These are phyloP conservation scores for Rhagonycha fulva DNA, from an alignment of 2,888 invertebrate species.

Conservation along the genomic window DNA sequence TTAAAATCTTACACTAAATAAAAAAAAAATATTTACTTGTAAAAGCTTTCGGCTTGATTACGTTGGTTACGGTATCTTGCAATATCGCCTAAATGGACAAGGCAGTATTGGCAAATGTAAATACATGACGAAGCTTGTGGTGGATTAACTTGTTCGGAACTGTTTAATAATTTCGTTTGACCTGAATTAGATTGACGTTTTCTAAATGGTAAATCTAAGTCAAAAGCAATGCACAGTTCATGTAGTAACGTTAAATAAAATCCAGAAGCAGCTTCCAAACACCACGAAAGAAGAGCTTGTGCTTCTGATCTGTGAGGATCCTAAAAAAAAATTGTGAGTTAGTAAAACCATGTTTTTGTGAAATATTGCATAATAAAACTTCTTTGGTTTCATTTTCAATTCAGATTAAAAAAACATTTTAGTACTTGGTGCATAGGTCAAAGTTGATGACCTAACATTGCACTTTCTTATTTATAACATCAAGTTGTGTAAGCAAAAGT, in stretches of 20 bases:
- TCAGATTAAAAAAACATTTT: neutral
- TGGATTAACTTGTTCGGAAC: slow-evolving; percentile 46
- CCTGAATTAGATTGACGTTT: slow-evolving; percentile 54
- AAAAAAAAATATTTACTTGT: slow-evolving; percentile 58
- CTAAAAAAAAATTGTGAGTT: slow-evolving; percentile 51
- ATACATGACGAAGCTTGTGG: slow-evolving; percentile 74
- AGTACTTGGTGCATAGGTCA: neutral
- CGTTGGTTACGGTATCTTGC: slow-evolving; percentile 83
- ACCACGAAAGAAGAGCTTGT: slow-evolving; percentile 78
- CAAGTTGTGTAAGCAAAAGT: neutral
- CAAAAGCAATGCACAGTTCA: slow-evolving; percentile 80
- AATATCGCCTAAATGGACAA: slow-evolving; percentile 86
- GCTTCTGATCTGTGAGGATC: slow-evolving; percentile 75
- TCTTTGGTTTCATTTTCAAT: neutral
- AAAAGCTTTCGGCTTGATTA: slow-evolving; percentile 82
- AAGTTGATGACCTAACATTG: neutral
- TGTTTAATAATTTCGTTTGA: slow-evolving; percentile 40
- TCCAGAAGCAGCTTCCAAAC: slow-evolving; percentile 82
- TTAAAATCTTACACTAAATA: neutral
- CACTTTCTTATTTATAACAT: neutral
- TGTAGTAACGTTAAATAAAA: slow-evolving; percentile 82
- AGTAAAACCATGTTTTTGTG: neutral
- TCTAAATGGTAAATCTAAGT: slow-evolving; percentile 78
- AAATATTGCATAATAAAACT: neutral
- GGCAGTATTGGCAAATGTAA: slow-evolving; percentile 86